phyloP scores from a whole-genome alignment of 2,888 invertebrate species.

The Euphydryas editha region DNA sequence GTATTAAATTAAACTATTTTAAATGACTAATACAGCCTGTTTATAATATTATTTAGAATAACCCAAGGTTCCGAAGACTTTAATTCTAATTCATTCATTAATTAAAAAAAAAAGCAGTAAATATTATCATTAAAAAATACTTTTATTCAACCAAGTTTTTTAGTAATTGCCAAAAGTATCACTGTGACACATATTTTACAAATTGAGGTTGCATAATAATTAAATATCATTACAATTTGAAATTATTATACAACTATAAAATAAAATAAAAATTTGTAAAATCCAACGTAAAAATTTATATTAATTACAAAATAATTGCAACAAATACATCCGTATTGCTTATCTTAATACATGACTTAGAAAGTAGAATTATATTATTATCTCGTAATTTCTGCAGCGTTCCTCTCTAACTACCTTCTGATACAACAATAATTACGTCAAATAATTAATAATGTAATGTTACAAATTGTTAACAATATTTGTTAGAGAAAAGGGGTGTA shows the following conservation, averaged over 20 bases:
- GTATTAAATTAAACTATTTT: too few relatives aligned
- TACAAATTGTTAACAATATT: background rate
- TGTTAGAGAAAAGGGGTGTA: background rate
- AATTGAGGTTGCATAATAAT: background rate
- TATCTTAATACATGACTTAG: slow-evolving; percentile 11
- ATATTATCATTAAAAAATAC: too few relatives aligned
- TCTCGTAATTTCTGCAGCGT: slow-evolving; percentile 6
- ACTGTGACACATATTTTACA: background rate
- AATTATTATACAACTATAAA: background rate
- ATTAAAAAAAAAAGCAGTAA: too few relatives aligned
- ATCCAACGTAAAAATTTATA: background rate
- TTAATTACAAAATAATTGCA: slow-evolving; percentile 12
- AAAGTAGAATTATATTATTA: slow-evolving; percentile 5
- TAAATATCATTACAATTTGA: background rate
- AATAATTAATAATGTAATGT: background rate
- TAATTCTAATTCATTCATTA: too few relatives aligned
- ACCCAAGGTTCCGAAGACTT: too few relatives aligned
- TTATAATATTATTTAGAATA: too few relatives aligned
- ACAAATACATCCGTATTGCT: background rate
- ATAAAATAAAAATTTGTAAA: background rate
- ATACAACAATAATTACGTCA: slow-evolving; percentile 6
- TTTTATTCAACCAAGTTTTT: too few relatives aligned
- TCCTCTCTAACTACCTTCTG: slow-evolving; percentile 7
- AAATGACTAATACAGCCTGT: too few relatives aligned
- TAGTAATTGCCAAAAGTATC: background rate